Conservation (phyloP, 2,797 vertebrate genomes). For the Premnoplex brunnescens region DNA sequence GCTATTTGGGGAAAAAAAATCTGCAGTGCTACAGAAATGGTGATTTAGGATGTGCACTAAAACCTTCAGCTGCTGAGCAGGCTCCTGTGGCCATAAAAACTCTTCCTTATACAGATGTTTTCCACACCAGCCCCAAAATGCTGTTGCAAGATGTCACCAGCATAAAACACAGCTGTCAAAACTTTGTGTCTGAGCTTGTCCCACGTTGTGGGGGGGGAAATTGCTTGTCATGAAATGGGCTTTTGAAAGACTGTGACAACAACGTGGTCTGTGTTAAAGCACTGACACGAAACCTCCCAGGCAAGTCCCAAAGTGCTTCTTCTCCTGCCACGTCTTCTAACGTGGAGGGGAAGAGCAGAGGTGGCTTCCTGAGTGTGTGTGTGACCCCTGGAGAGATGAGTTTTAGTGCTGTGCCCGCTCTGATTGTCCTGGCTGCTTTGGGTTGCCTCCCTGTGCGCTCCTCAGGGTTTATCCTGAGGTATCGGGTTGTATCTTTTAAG, state of each 20-base stretch:
- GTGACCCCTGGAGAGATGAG: not conserved
- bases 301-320: not conserved
- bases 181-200: not conserved
- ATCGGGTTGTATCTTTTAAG: not conserved
- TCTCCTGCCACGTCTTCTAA: not conserved
- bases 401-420: not conserved
- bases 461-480: not conserved
- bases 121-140: not conserved
- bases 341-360: not conserved
- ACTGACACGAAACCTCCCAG: not conserved
- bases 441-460: not conserved
- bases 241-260: not conserved
- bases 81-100: not conserved
- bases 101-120: not conserved
- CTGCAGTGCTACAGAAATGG: not conserved
- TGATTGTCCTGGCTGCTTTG: not conserved
- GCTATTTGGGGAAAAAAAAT: not conserved
- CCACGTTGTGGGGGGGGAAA: rapidly evolving
- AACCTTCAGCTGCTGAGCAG: not conserved
- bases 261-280: not conserved
- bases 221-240: not conserved
- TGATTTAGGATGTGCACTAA: constrained; percentile 7
- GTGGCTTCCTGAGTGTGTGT: not conserved
- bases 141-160: not conserved
- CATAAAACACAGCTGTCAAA: not conserved